A percentile compares a stretch with the other conserved stretches of the same genome.
Evolutionary conservation across 2,113 vertebrate species (phyloP).

Genomic region (Vidua chalybeata): DNA sequence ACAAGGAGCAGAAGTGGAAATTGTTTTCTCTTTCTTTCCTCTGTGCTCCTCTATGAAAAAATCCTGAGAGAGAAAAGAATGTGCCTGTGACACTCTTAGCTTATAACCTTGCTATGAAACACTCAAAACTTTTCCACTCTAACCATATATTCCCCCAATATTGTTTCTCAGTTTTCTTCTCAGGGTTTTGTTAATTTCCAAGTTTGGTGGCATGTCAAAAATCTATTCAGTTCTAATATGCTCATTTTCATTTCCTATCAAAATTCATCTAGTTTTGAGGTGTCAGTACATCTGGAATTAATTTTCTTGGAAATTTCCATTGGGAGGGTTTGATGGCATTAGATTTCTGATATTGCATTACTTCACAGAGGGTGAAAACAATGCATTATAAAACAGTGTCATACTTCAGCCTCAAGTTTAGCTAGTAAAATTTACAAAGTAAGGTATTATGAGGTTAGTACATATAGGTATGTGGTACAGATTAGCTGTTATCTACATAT

Average conservation of each 20-base stretch:
- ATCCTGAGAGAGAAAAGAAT: no score
- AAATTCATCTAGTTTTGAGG: neutral
- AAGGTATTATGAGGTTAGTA: neutral
- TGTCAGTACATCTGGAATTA: neutral
- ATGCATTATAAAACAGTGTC: neutral
- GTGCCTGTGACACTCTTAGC: neutral
- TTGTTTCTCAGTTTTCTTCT: neutral
- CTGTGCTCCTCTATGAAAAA: no score
- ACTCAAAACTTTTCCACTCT: neutral
- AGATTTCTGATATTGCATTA: neutral
- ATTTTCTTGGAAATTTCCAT: neutral
- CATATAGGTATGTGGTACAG: neutral
- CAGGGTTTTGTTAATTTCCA: neutral
- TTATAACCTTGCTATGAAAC: neutral
- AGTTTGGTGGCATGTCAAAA: neutral
- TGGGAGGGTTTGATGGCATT: neutral
- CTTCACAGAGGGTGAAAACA: neutral
- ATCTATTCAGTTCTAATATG: neutral
- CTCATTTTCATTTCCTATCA: neutral
- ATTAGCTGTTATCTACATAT: neutral
- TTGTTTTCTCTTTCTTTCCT: no score
- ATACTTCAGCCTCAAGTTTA: neutral
- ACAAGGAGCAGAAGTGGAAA: no score
- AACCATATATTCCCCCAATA: rapidly evolving
- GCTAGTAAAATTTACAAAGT: neutral